Conservation (phyloP, 2,113 vertebrate species). For the Caranx melampygus region DNA sequence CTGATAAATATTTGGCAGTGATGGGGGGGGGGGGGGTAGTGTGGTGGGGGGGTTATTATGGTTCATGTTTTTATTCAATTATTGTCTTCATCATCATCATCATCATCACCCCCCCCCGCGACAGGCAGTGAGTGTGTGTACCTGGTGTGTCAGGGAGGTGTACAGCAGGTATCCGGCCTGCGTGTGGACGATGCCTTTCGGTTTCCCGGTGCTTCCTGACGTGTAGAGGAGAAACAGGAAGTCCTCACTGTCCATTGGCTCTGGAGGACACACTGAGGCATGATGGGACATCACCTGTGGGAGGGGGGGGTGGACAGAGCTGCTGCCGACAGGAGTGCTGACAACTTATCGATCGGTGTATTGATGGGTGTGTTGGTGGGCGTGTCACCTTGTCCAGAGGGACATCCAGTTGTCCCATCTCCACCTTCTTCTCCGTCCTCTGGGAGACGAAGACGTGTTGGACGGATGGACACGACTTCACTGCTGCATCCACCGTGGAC, state of each 20-base stretch:
- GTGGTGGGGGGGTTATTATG: neutral
- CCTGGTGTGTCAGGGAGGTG: constrained; percentile 89
- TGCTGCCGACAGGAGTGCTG: too few species aligned
- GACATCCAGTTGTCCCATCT: constrained; percentile 85
- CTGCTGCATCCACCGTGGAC: constrained; percentile 87
- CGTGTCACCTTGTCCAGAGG: constrained; percentile 87
- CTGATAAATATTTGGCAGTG: constrained; percentile 52
- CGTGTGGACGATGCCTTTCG: constrained; percentile 92
- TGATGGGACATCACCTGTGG: constrained; percentile 88
- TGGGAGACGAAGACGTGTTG: constrained; percentile 88
- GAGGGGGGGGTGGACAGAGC: too few species aligned
- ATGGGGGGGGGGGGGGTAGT: neutral
- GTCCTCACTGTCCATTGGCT: constrained; percentile 92
- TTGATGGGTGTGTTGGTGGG: neutral
- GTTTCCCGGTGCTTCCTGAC: constrained; percentile 91
- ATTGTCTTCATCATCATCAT: constrained; percentile 51
- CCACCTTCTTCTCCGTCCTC: constrained; percentile 85
- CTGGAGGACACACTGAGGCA: constrained; percentile 82
- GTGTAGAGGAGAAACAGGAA: constrained; percentile 92
- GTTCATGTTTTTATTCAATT: constrained; percentile 47
- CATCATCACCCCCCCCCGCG: neutral
- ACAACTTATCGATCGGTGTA: too few species aligned
- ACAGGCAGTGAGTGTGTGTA: constrained; percentile 52
- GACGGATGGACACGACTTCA: constrained; percentile 87
- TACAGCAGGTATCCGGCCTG: constrained; percentile 95